A percentile compares a stretch with the other conserved stretches of the same genome.
Evolutionary conservation across 2,888 invertebrate species (phyloP).

Genomic region (Podotricha telesiphe): DNA sequence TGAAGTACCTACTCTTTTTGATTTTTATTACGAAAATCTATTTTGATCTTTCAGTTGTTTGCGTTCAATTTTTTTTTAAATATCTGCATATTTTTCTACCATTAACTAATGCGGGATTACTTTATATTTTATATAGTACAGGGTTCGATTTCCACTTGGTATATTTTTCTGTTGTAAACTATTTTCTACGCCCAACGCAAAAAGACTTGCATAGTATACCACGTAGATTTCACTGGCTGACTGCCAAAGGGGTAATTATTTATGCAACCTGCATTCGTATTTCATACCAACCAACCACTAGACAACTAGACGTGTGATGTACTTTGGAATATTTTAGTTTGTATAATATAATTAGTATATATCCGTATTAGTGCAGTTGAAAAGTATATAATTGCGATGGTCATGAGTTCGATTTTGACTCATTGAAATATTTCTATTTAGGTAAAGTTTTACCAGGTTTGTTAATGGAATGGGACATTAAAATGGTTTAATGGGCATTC

Average conservation of each 20-base stretch:
- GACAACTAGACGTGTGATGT: background rate
- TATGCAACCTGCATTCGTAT: slow-evolving; percentile 34
- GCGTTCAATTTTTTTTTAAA: too few relatives aligned
- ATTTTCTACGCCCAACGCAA: slow-evolving; percentile 17
- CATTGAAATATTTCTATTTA: too few relatives aligned
- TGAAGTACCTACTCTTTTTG: too few relatives aligned
- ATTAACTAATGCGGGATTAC: too few relatives aligned
- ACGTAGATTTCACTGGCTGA: slow-evolving; percentile 32
- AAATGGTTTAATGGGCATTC: too few relatives aligned
- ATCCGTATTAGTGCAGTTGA: too few relatives aligned
- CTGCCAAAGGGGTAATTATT: slow-evolving; percentile 37
- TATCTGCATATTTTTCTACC: too few relatives aligned
- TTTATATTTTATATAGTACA: background rate
- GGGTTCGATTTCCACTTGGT: background rate
- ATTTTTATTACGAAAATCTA: too few relatives aligned
- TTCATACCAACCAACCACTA: slow-evolving; percentile 7
- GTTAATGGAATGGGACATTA: too few relatives aligned
- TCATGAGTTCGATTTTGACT: background rate
- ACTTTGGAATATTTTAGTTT: background rate
- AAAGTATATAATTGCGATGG: background rate
- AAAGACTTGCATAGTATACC: slow-evolving; percentile 31
- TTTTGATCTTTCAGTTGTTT: too few relatives aligned
- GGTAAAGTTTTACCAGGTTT: too few relatives aligned
- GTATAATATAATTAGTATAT: background rate
- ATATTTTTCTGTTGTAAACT: background rate